A percentile compares a stretch with the other conserved stretches of the same genome.
Evolutionary conservation across 2,888 invertebrate genomes (phyloP).

Genomic region (Polyommatus iphigenia): DNA sequence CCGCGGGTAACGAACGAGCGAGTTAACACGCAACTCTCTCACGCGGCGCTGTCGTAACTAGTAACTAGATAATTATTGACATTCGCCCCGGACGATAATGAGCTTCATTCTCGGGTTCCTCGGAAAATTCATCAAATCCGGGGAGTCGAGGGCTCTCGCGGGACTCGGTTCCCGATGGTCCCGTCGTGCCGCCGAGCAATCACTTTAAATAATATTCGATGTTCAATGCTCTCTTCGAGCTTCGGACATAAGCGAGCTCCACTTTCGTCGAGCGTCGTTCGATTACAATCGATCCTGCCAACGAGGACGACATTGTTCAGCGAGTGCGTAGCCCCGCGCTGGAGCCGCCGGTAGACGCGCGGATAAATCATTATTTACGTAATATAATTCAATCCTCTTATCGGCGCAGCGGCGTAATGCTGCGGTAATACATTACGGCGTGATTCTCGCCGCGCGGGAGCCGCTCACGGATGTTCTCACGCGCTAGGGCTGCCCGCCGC

Average conservation of each 20-base stretch:
- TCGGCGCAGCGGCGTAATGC: slow-evolving; percentile 4
- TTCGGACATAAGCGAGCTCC: not conserved
- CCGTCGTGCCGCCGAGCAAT: too few relatives aligned
- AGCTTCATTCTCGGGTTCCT: not conserved
- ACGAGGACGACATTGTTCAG: not conserved
- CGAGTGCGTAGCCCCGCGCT: not conserved
- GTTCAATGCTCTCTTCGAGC: not conserved
- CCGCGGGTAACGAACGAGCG: not conserved
- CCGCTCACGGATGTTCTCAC: not conserved
- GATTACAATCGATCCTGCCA: not conserved
- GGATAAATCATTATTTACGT: slow-evolving; percentile 22
- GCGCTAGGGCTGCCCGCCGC: not conserved
- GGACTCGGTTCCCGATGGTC: not conserved
- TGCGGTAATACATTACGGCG: slow-evolving; percentile 16
- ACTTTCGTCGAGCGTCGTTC: not conserved
- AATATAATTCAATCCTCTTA: slow-evolving; percentile 16
- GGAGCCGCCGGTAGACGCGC: not conserved
- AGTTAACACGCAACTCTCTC: slow-evolving; percentile 16
- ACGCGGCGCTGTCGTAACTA: not conserved
- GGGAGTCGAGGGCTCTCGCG: not conserved
- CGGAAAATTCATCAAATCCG: not conserved
- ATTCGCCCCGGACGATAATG: not conserved
- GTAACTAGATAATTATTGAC: not conserved
- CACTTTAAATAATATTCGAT: too few relatives aligned
- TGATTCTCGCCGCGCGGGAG: slow-evolving; percentile 2